phyloP scores from a whole-genome alignment of 2,888 invertebrate species.

The Globia sparganii region DNA sequence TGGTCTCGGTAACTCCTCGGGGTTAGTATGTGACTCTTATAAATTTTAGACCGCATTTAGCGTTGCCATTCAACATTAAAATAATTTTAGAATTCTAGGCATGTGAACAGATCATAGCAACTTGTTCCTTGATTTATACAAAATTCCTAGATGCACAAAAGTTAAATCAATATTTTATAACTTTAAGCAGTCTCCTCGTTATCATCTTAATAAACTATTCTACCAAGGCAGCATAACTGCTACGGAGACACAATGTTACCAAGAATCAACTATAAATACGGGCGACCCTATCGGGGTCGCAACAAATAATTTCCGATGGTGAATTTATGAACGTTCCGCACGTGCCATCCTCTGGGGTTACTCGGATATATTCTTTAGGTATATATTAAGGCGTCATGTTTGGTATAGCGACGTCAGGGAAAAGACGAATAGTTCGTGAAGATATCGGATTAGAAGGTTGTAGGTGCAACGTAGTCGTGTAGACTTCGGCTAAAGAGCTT shows the following conservation, averaged over 20 bases:
- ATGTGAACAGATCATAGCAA: no score
- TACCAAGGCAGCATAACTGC: slow-evolving; percentile 25
- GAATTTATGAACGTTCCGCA: slow-evolving; percentile 58
- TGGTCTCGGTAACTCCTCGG: not conserved
- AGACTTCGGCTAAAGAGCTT: slow-evolving; percentile 28
- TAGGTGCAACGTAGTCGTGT: not conserved
- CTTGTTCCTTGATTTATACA: no score
- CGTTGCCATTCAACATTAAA: not conserved
- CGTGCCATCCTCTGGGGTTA: slow-evolving; percentile 51
- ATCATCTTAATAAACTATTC: not conserved
- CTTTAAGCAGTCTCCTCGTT: not conserved
- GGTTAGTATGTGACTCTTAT: not conserved
- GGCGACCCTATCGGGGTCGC: slow-evolving; percentile 18
- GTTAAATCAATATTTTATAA: not conserved
- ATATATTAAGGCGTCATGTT: slow-evolving; percentile 37
- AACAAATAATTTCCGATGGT: slow-evolving; percentile 60
- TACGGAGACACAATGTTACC: slow-evolving; percentile 5
- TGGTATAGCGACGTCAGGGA: slow-evolving; percentile 26
- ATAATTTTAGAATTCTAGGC: no score
- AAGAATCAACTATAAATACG: slow-evolving; percentile 44
- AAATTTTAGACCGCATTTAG: not conserved
- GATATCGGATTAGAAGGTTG: slow-evolving; percentile 28
- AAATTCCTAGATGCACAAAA: no score
- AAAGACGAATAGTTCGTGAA: slow-evolving; percentile 9
- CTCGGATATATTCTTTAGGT: slow-evolving; percentile 47